phyloP scores from a whole-genome alignment of 2,113 vertebrate species.

The Acinonyx jubatus region DNA sequence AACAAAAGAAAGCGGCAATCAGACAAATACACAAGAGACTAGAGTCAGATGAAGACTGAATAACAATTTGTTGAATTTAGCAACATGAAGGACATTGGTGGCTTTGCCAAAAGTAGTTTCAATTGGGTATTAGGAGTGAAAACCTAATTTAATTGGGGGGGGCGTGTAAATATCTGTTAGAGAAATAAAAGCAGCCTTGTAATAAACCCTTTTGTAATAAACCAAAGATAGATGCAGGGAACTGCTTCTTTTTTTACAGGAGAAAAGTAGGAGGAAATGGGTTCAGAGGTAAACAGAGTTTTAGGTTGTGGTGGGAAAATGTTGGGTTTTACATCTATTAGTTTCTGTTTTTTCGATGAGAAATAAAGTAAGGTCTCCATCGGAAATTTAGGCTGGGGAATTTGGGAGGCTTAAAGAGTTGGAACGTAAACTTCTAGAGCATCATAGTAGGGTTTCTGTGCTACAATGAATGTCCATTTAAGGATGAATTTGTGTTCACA shows the following conservation, averaged over 20 bases:
- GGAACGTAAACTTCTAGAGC: neutral
- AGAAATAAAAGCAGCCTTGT: neutral
- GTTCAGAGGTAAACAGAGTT: neutral
- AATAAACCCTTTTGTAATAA: neutral
- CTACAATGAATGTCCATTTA: neutral
- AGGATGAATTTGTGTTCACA: conserved; percentile 20
- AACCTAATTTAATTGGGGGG: neutral
- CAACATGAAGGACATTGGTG: neutral
- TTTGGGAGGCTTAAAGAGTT: neutral
- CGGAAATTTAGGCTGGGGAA: neutral
- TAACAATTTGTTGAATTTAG: conserved; percentile 1
- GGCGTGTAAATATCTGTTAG: neutral
- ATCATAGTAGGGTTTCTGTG: neutral
- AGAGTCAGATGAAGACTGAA: neutral
- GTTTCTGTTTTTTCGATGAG: neutral
- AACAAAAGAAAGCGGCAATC: neutral
- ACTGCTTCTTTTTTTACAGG: neutral
- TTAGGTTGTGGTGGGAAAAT: neutral
- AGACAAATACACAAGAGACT: neutral
- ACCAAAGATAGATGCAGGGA: neutral
- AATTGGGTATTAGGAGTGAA: neutral
- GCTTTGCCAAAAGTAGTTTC: neutral
- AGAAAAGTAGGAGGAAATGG: neutral
- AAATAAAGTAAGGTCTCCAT: neutral
- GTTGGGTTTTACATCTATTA: neutral